These are phyloP conservation scores for Ochotona princeps DNA, from an alignment of 2,113 vertebrate genomes.

Conservation along the genomic window DNA sequence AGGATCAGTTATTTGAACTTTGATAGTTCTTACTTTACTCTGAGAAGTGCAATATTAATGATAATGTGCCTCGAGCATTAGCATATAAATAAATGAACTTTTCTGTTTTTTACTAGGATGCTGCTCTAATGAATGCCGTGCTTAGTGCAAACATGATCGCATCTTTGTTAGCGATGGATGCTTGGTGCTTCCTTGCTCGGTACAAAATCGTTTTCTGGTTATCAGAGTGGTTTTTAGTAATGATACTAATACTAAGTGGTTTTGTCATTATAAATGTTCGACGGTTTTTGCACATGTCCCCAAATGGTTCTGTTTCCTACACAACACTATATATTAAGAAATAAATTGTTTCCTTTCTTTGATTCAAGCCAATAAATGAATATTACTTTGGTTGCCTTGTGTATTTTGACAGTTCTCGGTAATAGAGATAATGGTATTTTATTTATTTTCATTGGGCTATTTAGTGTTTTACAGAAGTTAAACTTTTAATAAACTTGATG, in stretches of 20 bases:
- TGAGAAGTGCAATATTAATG: neutral
- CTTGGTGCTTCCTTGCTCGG: constrained; percentile 96
- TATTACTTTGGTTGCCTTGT: neutral
- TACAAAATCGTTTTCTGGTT: constrained; percentile 74
- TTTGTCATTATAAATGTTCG: neutral
- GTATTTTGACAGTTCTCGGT: neutral
- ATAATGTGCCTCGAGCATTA: neutral
- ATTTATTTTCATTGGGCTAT: neutral
- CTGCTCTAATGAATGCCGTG: constrained; percentile 88
- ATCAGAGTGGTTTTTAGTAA: neutral
- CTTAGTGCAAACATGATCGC: constrained; percentile 90
- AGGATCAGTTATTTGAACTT: neutral
- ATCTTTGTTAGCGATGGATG: constrained; percentile 92
- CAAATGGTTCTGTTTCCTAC: neutral
- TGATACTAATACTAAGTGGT: neutral
- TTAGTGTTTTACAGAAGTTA: neutral
- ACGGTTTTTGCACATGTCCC: neutral
- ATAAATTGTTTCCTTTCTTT: neutral
- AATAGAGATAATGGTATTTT: neutral
- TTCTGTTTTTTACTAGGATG: constrained; percentile 86
- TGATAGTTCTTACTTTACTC: neutral
- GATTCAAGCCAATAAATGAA: neutral
- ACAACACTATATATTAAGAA: neutral
- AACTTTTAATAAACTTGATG: neutral
- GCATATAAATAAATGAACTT: neutral